Conservation (phyloP, 2,113 vertebrate genomes). For the Bos javanicus region DNA sequence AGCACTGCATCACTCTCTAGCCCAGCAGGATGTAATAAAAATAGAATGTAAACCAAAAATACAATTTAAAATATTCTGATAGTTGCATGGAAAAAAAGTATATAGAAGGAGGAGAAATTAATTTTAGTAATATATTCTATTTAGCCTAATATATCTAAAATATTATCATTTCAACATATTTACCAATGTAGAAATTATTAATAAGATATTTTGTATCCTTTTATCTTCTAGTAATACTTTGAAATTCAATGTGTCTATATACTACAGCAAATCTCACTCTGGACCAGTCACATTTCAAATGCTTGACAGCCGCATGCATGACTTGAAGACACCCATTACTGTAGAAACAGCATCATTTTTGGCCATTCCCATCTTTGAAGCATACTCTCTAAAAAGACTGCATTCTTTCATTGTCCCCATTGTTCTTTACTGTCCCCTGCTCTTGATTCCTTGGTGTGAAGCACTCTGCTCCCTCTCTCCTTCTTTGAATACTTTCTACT, state of each 20-base stretch:
- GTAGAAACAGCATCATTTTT: rapidly evolving
- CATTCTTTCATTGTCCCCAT: rapidly evolving
- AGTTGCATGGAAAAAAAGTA: background rate
- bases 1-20: background rate
- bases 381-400: background rate
- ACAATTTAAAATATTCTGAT: background rate
- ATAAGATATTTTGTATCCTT: background rate
- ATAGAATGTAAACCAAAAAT: background rate
- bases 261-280: rapidly evolving
- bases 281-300: background rate
- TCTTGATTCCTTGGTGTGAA: background rate
- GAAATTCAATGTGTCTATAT: background rate
- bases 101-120: background rate
- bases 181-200: background rate
- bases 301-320: rapidly evolving
- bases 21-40: background rate
- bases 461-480: background rate
- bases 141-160: background rate
- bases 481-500: background rate
- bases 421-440: too few species aligned
- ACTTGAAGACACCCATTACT: rapidly evolving
- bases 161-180: background rate
- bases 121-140: background rate
- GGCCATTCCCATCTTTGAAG: background rate
- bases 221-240: background rate